Evolutionary conservation across 2,797 vertebrate species (phyloP), one percentile per base, ranked within the genome.

Genomic region (Buphagus erythrorhynchus): DNA sequence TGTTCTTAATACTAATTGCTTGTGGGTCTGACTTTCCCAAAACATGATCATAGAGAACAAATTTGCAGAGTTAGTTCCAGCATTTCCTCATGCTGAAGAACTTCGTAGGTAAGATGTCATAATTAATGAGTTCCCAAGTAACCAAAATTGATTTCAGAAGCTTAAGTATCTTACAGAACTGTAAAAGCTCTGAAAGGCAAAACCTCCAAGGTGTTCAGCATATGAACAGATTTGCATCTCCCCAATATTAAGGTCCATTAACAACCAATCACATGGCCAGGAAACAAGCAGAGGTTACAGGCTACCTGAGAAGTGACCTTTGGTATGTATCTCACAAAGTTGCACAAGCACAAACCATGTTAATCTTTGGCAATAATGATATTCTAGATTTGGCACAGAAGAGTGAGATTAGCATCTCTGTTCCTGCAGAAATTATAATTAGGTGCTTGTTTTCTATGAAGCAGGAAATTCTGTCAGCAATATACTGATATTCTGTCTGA

Each of bases 21-120:
- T 88, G 42, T 94, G 75, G 69, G 19, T 81, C 69, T 86, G 66
- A 51, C 28, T 86, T 95, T 65, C 49, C 22, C 72, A 88, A 93
- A 78, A 40, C 9, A 66, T 6, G 14, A 65, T 67, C 29, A 67
- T 74, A 81, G 82, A 86, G 12, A 94, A 16, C 28, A 88, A 78
- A 91, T 93, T 75, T 77, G 31, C 42, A 48, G 85, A 90, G 61
- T 81, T 81, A 77, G 69, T 84, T 93, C 43, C 79, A 96, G 14
- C 14, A 26, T 75, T 95, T 84, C 16, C 31, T 65, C 62, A 26
- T 49, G 58, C 49, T 65, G 49, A 43, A 72, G 42, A 54, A 33
- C 20, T 43, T 54, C 11, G 28, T 68, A 91, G 61, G 79, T 95
- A 74, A 77, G 52, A 79, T 82, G 92, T 94, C 72, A 74, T 0